phyloP scores from a whole-genome alignment of 2,888 invertebrate genomes.

The Eupithecia vulgata region DNA sequence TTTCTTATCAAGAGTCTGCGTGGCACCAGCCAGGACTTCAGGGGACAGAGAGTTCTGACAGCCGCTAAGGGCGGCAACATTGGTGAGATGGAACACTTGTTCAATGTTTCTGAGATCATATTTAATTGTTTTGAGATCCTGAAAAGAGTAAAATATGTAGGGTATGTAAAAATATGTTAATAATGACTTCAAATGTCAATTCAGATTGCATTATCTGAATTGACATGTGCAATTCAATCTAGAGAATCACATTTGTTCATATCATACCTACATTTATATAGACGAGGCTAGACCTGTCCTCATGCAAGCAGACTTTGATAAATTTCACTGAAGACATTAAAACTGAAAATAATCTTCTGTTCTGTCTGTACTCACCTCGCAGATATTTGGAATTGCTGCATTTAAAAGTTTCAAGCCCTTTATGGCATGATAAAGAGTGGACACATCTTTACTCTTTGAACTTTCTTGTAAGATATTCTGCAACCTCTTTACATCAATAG shows the following conservation, averaged over 20 bases:
- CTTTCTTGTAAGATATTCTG: conserved; percentile 76
- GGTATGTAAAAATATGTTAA: background rate
- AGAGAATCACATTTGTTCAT: background rate
- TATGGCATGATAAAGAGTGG: conserved; percentile 88
- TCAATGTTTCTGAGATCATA: conserved; percentile 76
- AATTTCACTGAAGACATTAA: too few relatives aligned
- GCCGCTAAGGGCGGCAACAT: conserved; percentile 84
- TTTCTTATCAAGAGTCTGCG: conserved; percentile 86
- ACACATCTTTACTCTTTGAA: conserved; percentile 84
- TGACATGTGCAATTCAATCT: background rate
- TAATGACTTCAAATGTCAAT: background rate
- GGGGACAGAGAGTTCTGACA: conserved; percentile 81
- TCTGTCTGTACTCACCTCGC: conserved; percentile 78
- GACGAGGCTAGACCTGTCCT: background rate
- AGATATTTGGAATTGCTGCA: conserved; percentile 83
- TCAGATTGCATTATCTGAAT: background rate
- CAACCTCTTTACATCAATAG: conserved; percentile 71
- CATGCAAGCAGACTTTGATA: too few relatives aligned
- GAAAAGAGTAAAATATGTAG: background rate
- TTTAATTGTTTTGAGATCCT: conserved; percentile 67
- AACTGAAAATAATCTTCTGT: too few relatives aligned
- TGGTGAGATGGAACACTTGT: conserved; percentile 87
- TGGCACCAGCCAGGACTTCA: conserved; percentile 76
- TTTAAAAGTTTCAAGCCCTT: conserved; percentile 88
- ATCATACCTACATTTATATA: background rate